Conservation (phyloP, 2,888 invertebrate genomes). For the Ceraclea dissimilis region DNA sequence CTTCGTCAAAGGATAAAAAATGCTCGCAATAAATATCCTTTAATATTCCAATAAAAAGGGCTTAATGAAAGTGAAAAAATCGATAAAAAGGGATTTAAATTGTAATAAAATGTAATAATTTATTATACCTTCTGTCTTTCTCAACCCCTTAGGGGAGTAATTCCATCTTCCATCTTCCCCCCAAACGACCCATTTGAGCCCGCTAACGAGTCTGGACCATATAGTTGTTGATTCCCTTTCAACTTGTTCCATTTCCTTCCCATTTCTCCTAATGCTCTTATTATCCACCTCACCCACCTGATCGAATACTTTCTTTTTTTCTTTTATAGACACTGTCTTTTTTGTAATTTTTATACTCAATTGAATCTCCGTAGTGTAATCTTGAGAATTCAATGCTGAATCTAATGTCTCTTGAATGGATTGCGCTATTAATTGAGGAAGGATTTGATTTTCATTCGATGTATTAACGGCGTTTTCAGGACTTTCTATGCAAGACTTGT, state of each 20-base stretch:
- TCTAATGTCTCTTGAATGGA: constrained; percentile 21
- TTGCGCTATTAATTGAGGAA: constrained; percentile 22
- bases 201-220: constrained; percentile 23
- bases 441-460: constrained; percentile 2
- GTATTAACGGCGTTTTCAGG: constrained; percentile 4
- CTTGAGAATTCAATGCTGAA: constrained; percentile 17
- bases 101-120: constrained; percentile 3
- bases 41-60: background rate
- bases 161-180: constrained; percentile 12
- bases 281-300: background rate
- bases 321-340: constrained; percentile 21
- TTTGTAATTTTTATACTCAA: constrained; percentile 24
- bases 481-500: constrained; percentile 19
- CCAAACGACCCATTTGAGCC: constrained; percentile 25
- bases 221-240: constrained; percentile 23
- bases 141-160: constrained; percentile 8
- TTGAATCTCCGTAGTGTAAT: constrained; percentile 23
- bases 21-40: background rate
- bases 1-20: background rate
- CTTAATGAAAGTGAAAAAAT: background rate
- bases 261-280: background rate
- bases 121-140: constrained; percentile 12
- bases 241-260: background rate
- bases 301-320: constrained; percentile 11
- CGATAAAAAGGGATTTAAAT: background rate